Conservation (phyloP, 2,888 invertebrate species). For the Cosmopolites sordidus region DNA sequence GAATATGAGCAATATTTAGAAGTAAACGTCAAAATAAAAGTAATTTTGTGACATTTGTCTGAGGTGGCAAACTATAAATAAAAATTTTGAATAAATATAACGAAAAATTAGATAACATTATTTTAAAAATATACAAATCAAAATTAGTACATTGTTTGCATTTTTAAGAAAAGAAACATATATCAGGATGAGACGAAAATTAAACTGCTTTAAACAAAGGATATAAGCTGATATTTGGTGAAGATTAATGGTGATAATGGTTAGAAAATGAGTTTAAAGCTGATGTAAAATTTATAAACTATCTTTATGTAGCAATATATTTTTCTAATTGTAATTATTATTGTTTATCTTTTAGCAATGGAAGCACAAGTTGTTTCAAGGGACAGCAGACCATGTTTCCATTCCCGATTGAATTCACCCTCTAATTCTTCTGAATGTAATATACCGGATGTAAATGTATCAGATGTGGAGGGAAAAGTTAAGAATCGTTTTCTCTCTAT, state of each 20-base stretch:
- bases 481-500: constrained; percentile 79
- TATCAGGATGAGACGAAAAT: background rate
- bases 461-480: constrained; percentile 69
- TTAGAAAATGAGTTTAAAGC: constrained; percentile 8
- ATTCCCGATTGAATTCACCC: constrained; percentile 31
- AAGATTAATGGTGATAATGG: constrained; percentile 13
- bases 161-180: background rate
- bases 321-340: background rate
- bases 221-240: constrained; percentile 9
- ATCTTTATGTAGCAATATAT: background rate
- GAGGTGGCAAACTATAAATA: background rate
- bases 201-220: constrained; percentile 8
- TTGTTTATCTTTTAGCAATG: constrained; percentile 27
- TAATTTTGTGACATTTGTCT: background rate
- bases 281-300: background rate
- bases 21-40: background rate
- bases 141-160: background rate
- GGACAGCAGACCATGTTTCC: constrained; percentile 34
- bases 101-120: background rate
- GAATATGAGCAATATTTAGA: too few relatives aligned
- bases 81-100: background rate
- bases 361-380: constrained; percentile 37
- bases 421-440: constrained; percentile 37
- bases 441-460: constrained; percentile 38
- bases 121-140: background rate